phyloP scores from a whole-genome alignment of 2,113 vertebrate genomes.

The Rhodinocichla rosea region DNA sequence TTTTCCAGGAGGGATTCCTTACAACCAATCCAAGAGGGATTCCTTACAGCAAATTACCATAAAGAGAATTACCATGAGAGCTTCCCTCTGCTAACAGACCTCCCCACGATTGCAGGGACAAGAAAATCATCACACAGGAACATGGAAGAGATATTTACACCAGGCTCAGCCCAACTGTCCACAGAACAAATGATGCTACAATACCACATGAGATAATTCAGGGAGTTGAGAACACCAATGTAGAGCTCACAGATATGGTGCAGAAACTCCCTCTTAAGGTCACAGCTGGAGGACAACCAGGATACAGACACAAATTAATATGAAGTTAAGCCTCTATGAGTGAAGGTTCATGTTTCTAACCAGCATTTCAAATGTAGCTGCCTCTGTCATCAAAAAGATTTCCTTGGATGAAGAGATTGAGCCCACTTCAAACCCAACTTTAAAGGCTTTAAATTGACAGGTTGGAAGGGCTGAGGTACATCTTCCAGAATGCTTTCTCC shows the following conservation, averaged over 20 bases:
- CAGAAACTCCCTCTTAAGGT: background rate
- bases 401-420: background rate
- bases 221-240: background rate
- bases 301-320: background rate
- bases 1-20: background rate
- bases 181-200: background rate
- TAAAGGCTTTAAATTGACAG: background rate
- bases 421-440: background rate
- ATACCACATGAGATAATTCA: background rate
- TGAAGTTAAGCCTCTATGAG: background rate
- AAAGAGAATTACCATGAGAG: background rate
- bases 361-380: background rate
- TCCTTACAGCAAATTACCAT: background rate
- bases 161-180: background rate
- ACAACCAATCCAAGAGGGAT: background rate
- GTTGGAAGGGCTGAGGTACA: background rate
- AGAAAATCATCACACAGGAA: background rate
- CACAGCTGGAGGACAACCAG: background rate
- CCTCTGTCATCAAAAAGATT: background rate
- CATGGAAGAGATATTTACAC: background rate
- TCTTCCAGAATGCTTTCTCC: background rate
- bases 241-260: background rate
- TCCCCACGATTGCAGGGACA: background rate
- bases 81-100: background rate
- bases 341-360: background rate